Evolutionary conservation across 2,888 invertebrate genomes (phyloP), one percentile per base, ranked within the genome.

Genomic region (Colletes collaris): DNA sequence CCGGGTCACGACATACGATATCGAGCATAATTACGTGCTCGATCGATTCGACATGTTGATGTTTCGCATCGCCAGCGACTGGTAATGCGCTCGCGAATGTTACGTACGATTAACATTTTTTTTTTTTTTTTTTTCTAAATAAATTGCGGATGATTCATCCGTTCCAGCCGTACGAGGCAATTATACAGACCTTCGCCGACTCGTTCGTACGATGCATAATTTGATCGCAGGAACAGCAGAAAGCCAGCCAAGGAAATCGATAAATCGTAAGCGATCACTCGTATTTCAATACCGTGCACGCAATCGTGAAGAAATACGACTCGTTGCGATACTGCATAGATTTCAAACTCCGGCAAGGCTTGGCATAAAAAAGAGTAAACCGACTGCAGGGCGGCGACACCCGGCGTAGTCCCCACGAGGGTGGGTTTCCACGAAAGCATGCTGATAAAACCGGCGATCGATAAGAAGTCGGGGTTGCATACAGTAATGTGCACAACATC

Each of bases 371-470:
- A 74, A 55, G 73, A 69, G 55, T 55, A 68, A 73, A 75, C 56
- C 19, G 69, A 80, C 59, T 59, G 76, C 59, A 72, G 84, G 86
- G 86, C 81, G 83, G 84, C 82, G 75, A 86, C 82, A 82, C 80
- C 82, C 84, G 80, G 82, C 76, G 56, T 78, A 77, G 55, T 71
- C 66, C 77, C 55, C 76, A 81, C 82, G 82, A 87, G 87, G 87
- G 85, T 87, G 85, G 82, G 74, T 81, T 79, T 82, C 63, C 82
- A 79, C 82, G 81, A 77, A 76, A 79, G 67, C 79, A 72, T 78
- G 76, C 76, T 81, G 86, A 85, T 86, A 83, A 86, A 81, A 85
- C 87, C 86, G 87, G 86, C 86, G 86, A 87, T 86, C 86, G 86
- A 83, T 89, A 88, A 84, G 84, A 82, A 83, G 72, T 82, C 77